Conservation (phyloP, 2,888 invertebrate genomes). For the Polydrusus cervinus region DNA sequence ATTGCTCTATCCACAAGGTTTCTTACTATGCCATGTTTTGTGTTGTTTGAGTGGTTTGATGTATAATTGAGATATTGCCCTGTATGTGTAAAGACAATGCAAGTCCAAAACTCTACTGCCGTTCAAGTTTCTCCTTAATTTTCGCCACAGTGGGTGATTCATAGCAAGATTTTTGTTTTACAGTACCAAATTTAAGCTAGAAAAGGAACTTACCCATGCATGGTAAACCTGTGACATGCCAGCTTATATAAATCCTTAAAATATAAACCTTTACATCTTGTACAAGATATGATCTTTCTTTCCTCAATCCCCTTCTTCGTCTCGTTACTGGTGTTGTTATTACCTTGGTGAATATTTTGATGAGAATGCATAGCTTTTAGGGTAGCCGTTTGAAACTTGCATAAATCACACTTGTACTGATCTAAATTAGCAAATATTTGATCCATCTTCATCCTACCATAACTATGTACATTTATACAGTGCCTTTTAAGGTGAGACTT, state of each 20-base stretch:
- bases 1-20: no score
- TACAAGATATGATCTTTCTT: neutral
- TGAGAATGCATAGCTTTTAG: neutral
- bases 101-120: no score
- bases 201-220: neutral
- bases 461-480: neutral
- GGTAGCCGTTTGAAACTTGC: neutral
- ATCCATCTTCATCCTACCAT: neutral
- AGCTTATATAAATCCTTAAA: neutral
- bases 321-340: neutral
- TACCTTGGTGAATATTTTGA: neutral
- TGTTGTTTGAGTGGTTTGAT: no score
- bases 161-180: no score
- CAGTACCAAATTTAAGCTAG: neutral
- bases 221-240: neutral
- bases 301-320: neutral
- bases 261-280: neutral
- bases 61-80: no score
- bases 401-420: neutral
- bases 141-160: no score
- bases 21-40: no score
- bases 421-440: neutral
- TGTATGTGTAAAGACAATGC: no score
- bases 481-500: slow-evolving; percentile 7
- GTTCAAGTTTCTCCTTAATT: no score